A percentile compares a stretch with the other conserved stretches of the same genome.
phyloP scores from a whole-genome alignment of 2,888 invertebrate species.

The Malthinus flaveolus region DNA sequence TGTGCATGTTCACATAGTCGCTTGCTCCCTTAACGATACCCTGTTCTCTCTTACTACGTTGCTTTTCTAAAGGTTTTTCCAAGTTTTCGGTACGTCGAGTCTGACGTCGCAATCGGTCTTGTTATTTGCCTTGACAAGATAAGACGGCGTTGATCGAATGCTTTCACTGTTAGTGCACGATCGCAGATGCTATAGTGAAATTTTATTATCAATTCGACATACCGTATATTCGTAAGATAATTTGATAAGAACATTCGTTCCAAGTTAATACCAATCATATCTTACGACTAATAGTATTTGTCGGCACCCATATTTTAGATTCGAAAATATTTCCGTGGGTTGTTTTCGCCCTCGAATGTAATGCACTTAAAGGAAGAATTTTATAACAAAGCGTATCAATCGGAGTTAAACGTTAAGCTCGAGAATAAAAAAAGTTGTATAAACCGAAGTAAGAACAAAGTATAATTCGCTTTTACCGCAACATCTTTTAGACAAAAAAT shows the following conservation, averaged over 20 bases:
- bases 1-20: constrained; percentile 36
- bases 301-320: too few species aligned
- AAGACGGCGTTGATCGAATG: constrained; percentile 37
- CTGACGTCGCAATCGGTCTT: constrained; percentile 38
- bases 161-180: constrained; percentile 24
- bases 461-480: not conserved
- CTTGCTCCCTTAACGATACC: constrained; percentile 31
- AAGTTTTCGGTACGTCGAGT: constrained; percentile 29
- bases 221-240: constrained; percentile 15
- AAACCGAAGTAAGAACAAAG: not conserved
- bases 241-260: constrained; percentile 10
- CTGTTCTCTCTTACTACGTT: constrained; percentile 31
- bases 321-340: too few species aligned
- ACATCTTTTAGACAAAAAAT: constrained; percentile 19
- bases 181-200: constrained; percentile 17
- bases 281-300: too few species aligned
- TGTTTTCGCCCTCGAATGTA: too few species aligned
- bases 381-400: too few species aligned
- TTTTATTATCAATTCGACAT: constrained; percentile 27
- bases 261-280: not conserved
- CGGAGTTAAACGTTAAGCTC: not conserved
- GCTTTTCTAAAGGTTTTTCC: constrained; percentile 19
- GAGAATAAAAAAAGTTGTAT: constrained; percentile 1
- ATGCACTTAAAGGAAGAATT: too few species aligned
- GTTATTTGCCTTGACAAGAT: constrained; percentile 39